Evolutionary conservation across 2,888 invertebrate species (phyloP), one percentile per base, ranked within the genome.

Genomic region (Coleophora deauratella): DNA sequence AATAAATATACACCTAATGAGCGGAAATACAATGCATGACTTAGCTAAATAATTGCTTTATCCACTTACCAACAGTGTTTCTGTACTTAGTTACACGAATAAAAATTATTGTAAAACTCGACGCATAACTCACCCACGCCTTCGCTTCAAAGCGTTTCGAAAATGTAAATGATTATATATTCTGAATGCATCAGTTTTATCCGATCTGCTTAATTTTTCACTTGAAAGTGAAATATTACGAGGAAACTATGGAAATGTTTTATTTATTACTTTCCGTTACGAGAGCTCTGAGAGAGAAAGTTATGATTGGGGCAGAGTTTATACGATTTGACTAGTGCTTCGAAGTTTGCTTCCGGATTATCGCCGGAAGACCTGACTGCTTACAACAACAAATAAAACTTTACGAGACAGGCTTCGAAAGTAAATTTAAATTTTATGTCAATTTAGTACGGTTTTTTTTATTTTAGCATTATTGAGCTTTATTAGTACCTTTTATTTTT

Each of bases 1-100:
- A 84, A 84, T 84, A 84, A 84, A 84, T 82, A 82, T 77, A 80
- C 80, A 78, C 68, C 75, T 84, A 84, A 85, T 85, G 84, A 85
- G 82, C 74, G 77, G 73, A 80, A 82, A 81, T 75, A 81, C 78
- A 79, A 78, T 75, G 81, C 78, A 79, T 75, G 77, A 78, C 71
- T 74, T 73, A 74, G 73, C 73, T 74, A 62, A 78, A 77, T 80
- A 81, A 82, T 82, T 76, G 69, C 77, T 80, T 78, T 68, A 80
- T 80, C 72, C 63, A 55, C 52, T 58, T 63, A 65, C 45, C 47
- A 42, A 44, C 55, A 57, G 43, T 38, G 42, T 60, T 64, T 49
- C 47, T 51, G 49, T 49, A 51, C 51, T 47, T 21, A 21, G 3
- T 21, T 21, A 6, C 21, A 21, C 3, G 21, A 21, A 21, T 21